Base-by-base conservation (phyloP, 2,797 vertebrate species). In the Megaceryle alcyon region DNA sequence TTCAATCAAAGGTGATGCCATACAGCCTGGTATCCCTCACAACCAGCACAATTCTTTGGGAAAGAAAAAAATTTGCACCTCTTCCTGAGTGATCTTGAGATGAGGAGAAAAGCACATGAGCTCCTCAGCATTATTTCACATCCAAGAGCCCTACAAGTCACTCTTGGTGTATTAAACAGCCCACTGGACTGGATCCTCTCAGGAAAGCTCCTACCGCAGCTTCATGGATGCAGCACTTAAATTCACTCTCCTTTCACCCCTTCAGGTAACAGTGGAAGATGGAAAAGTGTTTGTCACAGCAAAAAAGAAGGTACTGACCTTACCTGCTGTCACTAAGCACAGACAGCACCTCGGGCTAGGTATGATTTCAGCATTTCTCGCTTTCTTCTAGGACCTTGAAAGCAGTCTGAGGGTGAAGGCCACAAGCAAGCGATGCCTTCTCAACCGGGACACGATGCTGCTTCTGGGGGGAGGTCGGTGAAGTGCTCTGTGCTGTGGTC, bases 281-380 rank as follows among this genome's bases (percentile, higher is more conserved):
- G 98, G 98, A 37, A 98, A 98, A 37, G 98, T 99, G 70, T 98
- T 98, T 23, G 94, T 99, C 83, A 98, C 98, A 31, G 96, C 98
- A 82, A 96, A 96, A 91, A 98, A 97, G 97, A 98, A 98, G 96
- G 99, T 99, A 97, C 92, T 96, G 60, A 33, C 73, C 82, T 49
- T n/a, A 66, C 37, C 61, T 66, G 41, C 60, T 41, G 21, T 21
- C 85, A 12, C 29, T 26, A n/a, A 33, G 57, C 82, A 63, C 28
- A 12, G 25, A n/a, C 87, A 77, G 66, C 56, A n/a, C 48, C 68
- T 41, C 12, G 44, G 39, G 43, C 54, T 51, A 13, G 0, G 4
- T 6, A 2, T 1, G 51, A 37, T 29, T 61, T 9, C 35, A 51
- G 3, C 28, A 14, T 35, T 82, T 73, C 43, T 21, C 37, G 0